phyloP scores from a whole-genome alignment of 2,113 vertebrate species.

The Mellivora capensis region DNA sequence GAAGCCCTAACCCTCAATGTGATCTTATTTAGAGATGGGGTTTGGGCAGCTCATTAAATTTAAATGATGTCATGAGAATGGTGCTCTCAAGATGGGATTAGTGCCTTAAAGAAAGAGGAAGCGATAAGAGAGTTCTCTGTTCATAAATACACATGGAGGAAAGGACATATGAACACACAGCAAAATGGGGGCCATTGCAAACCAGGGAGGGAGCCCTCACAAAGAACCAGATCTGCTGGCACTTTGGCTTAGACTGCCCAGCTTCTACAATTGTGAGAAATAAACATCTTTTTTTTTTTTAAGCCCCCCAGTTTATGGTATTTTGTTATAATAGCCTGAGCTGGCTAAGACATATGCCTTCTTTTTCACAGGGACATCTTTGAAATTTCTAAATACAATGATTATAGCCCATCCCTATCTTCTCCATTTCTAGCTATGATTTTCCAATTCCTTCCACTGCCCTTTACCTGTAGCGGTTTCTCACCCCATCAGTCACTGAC shows the following conservation, averaged over 20 bases:
- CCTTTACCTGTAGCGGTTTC: background rate
- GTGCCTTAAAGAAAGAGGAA: background rate
- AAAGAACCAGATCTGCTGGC: background rate
- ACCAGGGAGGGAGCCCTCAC: background rate
- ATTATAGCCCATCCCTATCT: background rate
- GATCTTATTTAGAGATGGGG: background rate
- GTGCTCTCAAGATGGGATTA: background rate
- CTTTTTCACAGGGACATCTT: background rate
- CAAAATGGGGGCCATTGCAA: background rate
- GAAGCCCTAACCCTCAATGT: background rate
- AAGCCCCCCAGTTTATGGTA: background rate
- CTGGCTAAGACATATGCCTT: background rate
- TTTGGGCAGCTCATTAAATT: background rate
- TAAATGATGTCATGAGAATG: background rate
- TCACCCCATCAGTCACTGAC: background rate
- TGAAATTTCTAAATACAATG: background rate
- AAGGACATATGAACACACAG: background rate
- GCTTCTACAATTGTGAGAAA: background rate
- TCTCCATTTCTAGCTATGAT: background rate
- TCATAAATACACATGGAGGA: background rate
- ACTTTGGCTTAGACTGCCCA: background rate
- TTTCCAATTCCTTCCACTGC: background rate
- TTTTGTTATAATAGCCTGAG: background rate
- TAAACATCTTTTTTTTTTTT: background rate
- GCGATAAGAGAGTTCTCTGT: background rate